Percentiles rank a stretch among this genome's conserved stretches.
phyloP scores from a whole-genome alignment of 1,140 invertebrate species.

The Bemisia tabaci region DNA sequence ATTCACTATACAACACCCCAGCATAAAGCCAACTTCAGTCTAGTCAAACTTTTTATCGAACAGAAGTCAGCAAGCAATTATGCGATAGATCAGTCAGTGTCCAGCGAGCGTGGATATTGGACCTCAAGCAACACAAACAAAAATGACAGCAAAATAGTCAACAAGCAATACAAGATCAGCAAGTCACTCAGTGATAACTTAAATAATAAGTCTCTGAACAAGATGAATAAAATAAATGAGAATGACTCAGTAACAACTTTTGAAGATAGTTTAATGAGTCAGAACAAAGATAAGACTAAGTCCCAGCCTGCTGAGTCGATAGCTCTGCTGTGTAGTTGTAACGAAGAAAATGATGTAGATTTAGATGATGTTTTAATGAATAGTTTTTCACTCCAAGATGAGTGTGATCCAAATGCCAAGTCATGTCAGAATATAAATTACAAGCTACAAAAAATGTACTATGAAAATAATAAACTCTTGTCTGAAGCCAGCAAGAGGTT shows the following conservation, averaged over 20 bases:
- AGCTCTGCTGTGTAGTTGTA: not conserved
- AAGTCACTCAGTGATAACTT: not conserved
- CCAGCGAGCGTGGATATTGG: constrained; percentile 9
- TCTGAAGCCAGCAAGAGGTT: not conserved
- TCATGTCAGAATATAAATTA: not conserved
- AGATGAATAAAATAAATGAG: constrained; percentile 6
- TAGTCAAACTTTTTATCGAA: constrained; percentile 80
- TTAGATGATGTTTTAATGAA: not conserved
- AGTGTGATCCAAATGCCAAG: not conserved
- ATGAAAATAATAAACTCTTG: not conserved
- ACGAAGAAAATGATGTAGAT: constrained; percentile 23
- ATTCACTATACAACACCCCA: constrained; percentile 29
- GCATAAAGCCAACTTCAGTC: constrained; percentile 50
- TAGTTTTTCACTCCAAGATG: not conserved
- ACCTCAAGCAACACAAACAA: constrained; percentile 4
- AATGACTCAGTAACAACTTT: constrained; percentile 17
- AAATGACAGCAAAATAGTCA: constrained; percentile 8
- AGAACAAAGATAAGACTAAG: constrained; percentile 3
- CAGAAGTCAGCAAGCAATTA: constrained; percentile 31
- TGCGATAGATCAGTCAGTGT: not conserved
- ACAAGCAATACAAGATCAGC: not conserved
- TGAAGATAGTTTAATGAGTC: constrained; percentile 28
- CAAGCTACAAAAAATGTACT: not conserved
- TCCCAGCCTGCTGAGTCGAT: not conserved
- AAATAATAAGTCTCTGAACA: not conserved